Evolutionary conservation across 2,888 invertebrate species (phyloP).

Genomic region (Disparrhopalites patrizii): DNA sequence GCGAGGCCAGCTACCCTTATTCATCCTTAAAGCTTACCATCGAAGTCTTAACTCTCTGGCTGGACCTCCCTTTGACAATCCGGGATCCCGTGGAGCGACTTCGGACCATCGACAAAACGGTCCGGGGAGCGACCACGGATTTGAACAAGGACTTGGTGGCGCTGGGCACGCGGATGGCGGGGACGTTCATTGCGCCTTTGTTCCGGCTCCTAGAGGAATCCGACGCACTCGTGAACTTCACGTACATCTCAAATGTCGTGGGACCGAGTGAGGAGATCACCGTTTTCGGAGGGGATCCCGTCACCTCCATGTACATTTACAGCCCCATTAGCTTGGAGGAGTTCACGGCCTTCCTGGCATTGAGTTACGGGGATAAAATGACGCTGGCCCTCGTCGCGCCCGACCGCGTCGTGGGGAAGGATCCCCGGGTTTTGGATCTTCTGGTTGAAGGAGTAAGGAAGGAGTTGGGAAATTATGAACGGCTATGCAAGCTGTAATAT

Average conservation of each 20-base stretch:
- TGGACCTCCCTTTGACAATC: neutral
- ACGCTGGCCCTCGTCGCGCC: neutral
- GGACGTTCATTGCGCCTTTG: neutral
- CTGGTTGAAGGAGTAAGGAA: too few relatives aligned
- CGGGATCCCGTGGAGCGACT: neutral
- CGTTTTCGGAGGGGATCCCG: neutral
- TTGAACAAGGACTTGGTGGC: neutral
- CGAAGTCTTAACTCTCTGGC: neutral
- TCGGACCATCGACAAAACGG: neutral
- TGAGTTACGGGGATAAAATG: neutral
- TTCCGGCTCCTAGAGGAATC: neutral
- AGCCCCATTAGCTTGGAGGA: neutral
- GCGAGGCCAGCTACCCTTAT: neutral
- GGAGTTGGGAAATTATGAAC: too few relatives aligned
- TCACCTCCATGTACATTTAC: neutral
- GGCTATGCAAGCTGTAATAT: too few relatives aligned
- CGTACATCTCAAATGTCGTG: neutral
- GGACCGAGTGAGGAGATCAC: neutral
- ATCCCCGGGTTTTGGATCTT: neutral
- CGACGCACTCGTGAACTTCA: neutral
- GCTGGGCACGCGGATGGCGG: neutral
- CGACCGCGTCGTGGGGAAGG: neutral
- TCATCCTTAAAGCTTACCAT: neutral
- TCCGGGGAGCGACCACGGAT: neutral
- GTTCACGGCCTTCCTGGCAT: neutral